phyloP scores from a whole-genome alignment of 2,113 vertebrate species.

The Miniopterus natalensis region DNA sequence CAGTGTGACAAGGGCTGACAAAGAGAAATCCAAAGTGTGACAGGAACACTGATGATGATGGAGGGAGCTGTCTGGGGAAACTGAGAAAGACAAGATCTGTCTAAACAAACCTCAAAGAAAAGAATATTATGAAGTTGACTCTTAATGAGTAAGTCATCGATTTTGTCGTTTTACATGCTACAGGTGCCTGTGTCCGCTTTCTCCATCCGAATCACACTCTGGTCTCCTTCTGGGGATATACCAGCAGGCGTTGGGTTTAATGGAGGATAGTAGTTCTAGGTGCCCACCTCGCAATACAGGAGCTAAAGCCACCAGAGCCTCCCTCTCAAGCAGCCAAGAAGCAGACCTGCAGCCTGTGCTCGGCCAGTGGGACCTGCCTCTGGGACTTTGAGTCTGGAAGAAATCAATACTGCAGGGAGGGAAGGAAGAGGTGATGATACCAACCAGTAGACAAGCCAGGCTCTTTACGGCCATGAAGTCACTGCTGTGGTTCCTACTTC shows the following conservation, averaged over 20 bases:
- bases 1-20: neutral
- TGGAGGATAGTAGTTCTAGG: neutral
- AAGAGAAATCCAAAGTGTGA: neutral
- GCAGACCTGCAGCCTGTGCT: neutral
- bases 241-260: neutral
- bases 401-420: neutral
- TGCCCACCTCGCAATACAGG: neutral
- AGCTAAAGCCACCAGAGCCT: neutral
- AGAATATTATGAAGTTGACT: neutral
- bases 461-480: neutral
- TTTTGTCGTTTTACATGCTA: neutral
- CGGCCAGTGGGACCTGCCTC: neutral
- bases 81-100: neutral
- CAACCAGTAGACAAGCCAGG: neutral
- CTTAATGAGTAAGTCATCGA: neutral
- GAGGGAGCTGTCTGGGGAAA: neutral
- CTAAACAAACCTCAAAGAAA: constrained; percentile 12
- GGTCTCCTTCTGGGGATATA: neutral
- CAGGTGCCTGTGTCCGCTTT: neutral
- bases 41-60: neutral
- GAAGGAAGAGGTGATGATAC: neutral
- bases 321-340: neutral
- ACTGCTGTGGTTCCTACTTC: neutral
- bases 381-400: neutral
- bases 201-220: neutral